These are phyloP conservation scores for Melanotus villosus DNA, from an alignment of 2,888 invertebrate genomes.

Conservation along the genomic window DNA sequence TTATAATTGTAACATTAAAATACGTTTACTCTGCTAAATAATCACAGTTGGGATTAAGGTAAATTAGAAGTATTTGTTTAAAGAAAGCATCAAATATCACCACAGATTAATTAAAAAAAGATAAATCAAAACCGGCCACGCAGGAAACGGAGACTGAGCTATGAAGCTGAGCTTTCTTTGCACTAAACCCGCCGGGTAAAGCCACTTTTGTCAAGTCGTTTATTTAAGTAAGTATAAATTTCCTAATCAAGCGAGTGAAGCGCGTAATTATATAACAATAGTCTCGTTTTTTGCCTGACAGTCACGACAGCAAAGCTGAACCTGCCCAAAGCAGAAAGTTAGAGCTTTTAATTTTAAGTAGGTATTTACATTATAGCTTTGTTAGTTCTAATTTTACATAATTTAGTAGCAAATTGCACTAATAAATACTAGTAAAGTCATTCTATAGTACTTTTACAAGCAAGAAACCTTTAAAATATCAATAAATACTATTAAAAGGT, in stretches of 20 bases:
- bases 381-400: background rate
- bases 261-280: slow-evolving; percentile 36
- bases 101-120: no score
- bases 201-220: slow-evolving; percentile 50
- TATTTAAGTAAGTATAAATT: slow-evolving; percentile 44
- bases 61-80: no score
- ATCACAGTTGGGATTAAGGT: no score
- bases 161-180: slow-evolving; percentile 3
- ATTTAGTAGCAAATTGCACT: background rate
- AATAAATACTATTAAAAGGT: no score
- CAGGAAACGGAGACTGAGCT: no score
- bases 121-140: no score
- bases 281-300: slow-evolving; percentile 27
- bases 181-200: slow-evolving; percentile 18
- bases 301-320: background rate
- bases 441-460: no score
- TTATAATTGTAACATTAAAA: no score
- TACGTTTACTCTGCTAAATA: no score
- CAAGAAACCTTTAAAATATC: no score
- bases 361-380: background rate
- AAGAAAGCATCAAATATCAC: no score
- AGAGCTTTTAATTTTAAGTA: background rate
- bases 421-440: no score
- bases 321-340: background rate
- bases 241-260: slow-evolving; percentile 32